Evolutionary conservation across 2,113 vertebrate species (phyloP).

Genomic region (Tetraodon nigroviridis): DNA sequence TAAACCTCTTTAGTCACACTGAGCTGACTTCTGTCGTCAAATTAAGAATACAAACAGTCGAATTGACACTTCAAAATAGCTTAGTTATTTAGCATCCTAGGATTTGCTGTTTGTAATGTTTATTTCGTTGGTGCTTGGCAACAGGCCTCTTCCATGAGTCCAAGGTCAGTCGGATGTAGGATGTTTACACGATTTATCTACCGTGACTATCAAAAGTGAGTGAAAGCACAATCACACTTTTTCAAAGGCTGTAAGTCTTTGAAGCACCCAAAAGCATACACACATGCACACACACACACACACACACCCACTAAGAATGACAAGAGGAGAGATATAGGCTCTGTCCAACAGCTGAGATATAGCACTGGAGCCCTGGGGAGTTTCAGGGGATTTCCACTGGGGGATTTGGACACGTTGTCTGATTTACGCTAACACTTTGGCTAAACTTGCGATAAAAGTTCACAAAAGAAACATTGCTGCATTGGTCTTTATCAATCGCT

Average conservation of each 20-base stretch:
- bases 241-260: constrained; percentile 65
- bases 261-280: constrained; percentile 21
- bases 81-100: too few species aligned
- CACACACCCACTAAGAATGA: constrained; percentile 14
- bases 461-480: constrained; percentile 57
- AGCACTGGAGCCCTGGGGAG: constrained; percentile 63
- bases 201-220: constrained; percentile 53
- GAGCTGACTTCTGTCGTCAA: too few species aligned
- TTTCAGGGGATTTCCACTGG: constrained; percentile 71
- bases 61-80: too few species aligned
- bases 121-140: too few species aligned
- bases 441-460: constrained; percentile 71
- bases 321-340: constrained; percentile 52
- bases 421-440: constrained; percentile 73
- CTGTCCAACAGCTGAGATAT: constrained; percentile 66
- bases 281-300: constrained; percentile 22
- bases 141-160: too few species aligned
- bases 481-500: constrained; percentile 49
- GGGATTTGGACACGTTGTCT: constrained; percentile 64
- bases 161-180: too few species aligned
- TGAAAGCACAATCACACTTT: constrained; percentile 62
- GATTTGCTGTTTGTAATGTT: too few species aligned
- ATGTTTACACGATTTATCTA: too few species aligned
- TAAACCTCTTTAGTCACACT: too few species aligned
- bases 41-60: too few species aligned